Evolutionary conservation across 2,888 invertebrate species (phyloP).

Genomic region (Caenorhabditis panamensis): DNA sequence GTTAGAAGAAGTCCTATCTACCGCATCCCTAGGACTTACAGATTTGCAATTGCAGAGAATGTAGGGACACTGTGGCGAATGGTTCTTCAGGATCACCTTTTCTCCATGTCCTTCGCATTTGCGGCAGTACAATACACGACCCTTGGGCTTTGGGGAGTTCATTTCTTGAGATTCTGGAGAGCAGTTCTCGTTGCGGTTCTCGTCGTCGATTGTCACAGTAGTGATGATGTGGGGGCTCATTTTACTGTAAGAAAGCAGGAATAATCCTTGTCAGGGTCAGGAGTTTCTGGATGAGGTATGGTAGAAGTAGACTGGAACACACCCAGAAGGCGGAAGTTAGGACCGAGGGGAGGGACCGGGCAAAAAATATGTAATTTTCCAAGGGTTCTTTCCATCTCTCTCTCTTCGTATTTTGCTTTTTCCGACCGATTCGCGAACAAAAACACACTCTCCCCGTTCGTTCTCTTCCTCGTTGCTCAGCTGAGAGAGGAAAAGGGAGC

Average conservation of each 20-base stretch:
- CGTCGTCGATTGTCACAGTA: constrained; percentile 56
- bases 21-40: constrained; percentile 59
- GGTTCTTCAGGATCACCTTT: constrained; percentile 74
- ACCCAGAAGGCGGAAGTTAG: constrained; percentile 44
- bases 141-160: constrained; percentile 57
- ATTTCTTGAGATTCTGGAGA: constrained; percentile 47
- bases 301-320: not conserved
- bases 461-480: constrained; percentile 33
- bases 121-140: constrained; percentile 71
- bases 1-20: not conserved
- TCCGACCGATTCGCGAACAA: constrained; percentile 16
- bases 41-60: constrained; percentile 73
- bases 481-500: not conserved
- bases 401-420: constrained; percentile 15
- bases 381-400: constrained; percentile 6
- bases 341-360: not conserved
- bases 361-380: constrained; percentile 44
- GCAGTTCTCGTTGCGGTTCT: constrained; percentile 52
- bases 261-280: constrained; percentile 16
- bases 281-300: constrained; percentile 10
- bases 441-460: constrained; percentile 27
- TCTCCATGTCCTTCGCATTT: constrained; percentile 77
- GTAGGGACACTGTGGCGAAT: constrained; percentile 76
- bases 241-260: constrained; percentile 42
- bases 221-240: constrained; percentile 59